Evolutionary conservation across 2,888 invertebrate species (phyloP).

Genomic region (Coleophora flavipennella): DNA sequence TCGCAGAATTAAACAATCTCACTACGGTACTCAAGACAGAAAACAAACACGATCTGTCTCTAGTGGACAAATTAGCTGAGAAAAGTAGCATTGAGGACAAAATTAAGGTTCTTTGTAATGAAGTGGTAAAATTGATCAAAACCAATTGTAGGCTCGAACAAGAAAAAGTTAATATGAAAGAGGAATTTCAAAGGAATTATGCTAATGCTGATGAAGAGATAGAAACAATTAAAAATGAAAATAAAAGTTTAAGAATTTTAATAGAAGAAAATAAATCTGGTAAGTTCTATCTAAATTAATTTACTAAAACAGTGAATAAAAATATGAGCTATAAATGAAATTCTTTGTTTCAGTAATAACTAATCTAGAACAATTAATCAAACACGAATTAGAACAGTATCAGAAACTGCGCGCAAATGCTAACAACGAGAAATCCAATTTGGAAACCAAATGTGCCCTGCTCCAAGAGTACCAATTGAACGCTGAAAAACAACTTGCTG

Average conservation of each 20-base stretch:
- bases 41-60: neutral
- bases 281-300: slow-evolving; percentile 13
- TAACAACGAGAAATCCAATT: slow-evolving; percentile 27
- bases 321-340: slow-evolving; percentile 1
- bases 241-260: slow-evolving; percentile 16
- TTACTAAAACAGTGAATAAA: too few species aligned
- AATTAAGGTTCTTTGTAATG: slow-evolving; percentile 18
- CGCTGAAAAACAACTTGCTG: slow-evolving; percentile 35
- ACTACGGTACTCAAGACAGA: slow-evolving; percentile 18
- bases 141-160: slow-evolving; percentile 19
- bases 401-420: slow-evolving; percentile 24
- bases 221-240: slow-evolving; percentile 18
- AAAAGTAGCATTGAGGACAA: slow-evolving; percentile 12
- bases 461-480: slow-evolving; percentile 38
- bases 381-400: slow-evolving; percentile 27
- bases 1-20: slow-evolving; percentile 17
- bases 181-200: slow-evolving; percentile 9
- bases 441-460: slow-evolving; percentile 33
- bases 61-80: slow-evolving; percentile 20
- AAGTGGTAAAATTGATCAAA: slow-evolving; percentile 27
- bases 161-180: slow-evolving; percentile 13
- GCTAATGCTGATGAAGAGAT: slow-evolving; percentile 12
- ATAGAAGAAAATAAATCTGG: slow-evolving; percentile 34
- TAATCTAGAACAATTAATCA: slow-evolving; percentile 30
- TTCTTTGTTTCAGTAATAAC: slow-evolving; percentile 33